A percentile compares a stretch with the other conserved stretches of the same genome.
Evolutionary conservation across 1,140 invertebrate species (phyloP).

Genomic region (Drosophila bifasciata): DNA sequence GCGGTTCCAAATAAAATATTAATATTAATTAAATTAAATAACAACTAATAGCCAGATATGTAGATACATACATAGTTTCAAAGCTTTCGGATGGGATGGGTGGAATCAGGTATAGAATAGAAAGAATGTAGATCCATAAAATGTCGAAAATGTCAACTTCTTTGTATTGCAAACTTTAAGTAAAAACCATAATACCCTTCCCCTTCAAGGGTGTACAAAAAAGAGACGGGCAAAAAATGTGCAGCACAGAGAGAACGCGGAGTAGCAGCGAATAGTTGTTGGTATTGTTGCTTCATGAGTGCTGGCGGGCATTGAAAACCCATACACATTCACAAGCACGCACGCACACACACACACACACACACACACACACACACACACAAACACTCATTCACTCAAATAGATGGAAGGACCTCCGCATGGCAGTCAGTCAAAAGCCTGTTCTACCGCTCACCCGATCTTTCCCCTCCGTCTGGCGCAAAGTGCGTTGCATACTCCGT

Average conservation of each 20-base stretch:
- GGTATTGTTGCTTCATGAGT: slow-evolving; percentile 57
- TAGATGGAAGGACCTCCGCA: slow-evolving; percentile 22
- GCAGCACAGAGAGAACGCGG: slow-evolving; percentile 67
- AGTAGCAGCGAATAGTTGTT: slow-evolving; percentile 45
- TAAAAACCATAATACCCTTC: background rate
- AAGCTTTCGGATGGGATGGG: too few species aligned
- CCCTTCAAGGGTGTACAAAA: too few species aligned
- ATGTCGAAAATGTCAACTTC: too few species aligned
- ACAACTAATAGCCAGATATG: too few species aligned
- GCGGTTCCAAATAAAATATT: too few species aligned
- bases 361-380: slow-evolving; percentile 7
- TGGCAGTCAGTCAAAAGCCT: slow-evolving; percentile 69
- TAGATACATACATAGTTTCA: background rate
- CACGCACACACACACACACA: slow-evolving; percentile 14
- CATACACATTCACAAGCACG: slow-evolving; percentile 22
- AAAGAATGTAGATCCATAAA: too few species aligned
- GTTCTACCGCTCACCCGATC: slow-evolving; percentile 9
- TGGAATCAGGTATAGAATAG: too few species aligned
- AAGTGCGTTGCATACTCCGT: slow-evolving; percentile 75
- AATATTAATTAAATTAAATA: too few species aligned
- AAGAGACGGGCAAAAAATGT: slow-evolving; percentile 53
- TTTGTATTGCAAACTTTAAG: background rate
- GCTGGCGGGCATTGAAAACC: slow-evolving; percentile 76
- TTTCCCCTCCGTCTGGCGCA: slow-evolving; percentile 44
- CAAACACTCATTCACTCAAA: slow-evolving; percentile 10